phyloP scores from a whole-genome alignment of 2,888 invertebrate genomes.

The Agrochola litura region DNA sequence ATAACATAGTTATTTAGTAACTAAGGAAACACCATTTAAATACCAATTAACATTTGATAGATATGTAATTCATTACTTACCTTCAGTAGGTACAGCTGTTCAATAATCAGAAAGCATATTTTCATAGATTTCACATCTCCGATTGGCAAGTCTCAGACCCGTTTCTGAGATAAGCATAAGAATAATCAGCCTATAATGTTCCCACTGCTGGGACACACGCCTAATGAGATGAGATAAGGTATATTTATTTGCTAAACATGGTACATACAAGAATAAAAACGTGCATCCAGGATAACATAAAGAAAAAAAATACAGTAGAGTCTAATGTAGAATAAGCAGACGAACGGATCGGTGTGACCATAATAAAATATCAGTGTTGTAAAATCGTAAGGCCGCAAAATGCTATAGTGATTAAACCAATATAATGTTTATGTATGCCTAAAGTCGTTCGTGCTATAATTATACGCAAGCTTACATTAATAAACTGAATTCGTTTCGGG shows the following conservation, averaged over 20 bases:
- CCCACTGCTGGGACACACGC: no score
- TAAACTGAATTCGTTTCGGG: slow-evolving; percentile 46
- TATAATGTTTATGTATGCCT: slow-evolving; percentile 35
- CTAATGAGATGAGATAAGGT: neutral
- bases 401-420: slow-evolving; percentile 26
- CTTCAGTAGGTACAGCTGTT: neutral
- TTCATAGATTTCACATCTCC: neutral
- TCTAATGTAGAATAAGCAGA: neutral
- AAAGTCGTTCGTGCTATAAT: slow-evolving; percentile 36
- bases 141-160: neutral
- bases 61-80: neutral
- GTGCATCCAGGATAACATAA: no score
- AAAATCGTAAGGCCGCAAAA: slow-evolving; percentile 33
- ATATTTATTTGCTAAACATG: no score
- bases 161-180: neutral
- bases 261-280: no score
- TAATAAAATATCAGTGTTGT: slow-evolving; percentile 11
- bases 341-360: neutral
- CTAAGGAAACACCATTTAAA: neutral
- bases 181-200: no score
- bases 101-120: neutral
- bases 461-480: slow-evolving; percentile 37
- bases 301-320: no score
- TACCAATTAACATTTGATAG: neutral
- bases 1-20: neutral